These are phyloP conservation scores for Sycon ciliatum DNA, from an alignment of 37 sponge, comb jelly and placozoan species.

Conservation along the genomic window DNA sequence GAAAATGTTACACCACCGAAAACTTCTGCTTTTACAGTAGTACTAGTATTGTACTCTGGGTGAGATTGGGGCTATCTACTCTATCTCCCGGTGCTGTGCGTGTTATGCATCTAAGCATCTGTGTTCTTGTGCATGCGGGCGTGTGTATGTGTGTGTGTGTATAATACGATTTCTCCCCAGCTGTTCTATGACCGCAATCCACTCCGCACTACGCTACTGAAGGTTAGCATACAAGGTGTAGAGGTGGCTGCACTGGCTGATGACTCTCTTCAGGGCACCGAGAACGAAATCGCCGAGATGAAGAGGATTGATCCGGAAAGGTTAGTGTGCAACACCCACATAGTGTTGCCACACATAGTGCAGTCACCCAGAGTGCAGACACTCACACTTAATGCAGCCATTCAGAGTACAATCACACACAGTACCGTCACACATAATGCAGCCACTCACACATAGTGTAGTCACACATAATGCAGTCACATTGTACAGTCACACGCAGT, in stretches of 20 bases:
- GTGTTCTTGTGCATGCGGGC: neutral
- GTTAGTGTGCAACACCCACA: neutral
- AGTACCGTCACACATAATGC: too few relatives aligned
- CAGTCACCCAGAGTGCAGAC: too few relatives aligned
- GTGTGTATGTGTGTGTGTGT: constrained; percentile 13
- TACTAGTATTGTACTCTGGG: too few relatives aligned
- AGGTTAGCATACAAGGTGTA: neutral
- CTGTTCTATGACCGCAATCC: neutral
- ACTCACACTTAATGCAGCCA: too few relatives aligned
- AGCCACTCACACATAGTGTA: too few relatives aligned
- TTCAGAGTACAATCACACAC: too few relatives aligned
- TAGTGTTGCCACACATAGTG: neutral
- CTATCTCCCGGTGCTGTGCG: too few relatives aligned
- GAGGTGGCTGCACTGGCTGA: neutral
- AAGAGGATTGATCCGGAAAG: neutral
- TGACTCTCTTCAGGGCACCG: neutral
- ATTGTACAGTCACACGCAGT: too few relatives aligned
- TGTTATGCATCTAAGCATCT: neutral
- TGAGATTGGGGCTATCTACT: too few relatives aligned
- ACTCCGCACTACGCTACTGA: neutral
- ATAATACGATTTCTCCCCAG: neutral
- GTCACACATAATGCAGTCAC: too few relatives aligned
- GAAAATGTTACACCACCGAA: too few relatives aligned
- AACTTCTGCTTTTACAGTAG: too few relatives aligned
- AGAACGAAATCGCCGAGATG: neutral